These are phyloP conservation scores for Salarias fasciatus DNA, from an alignment of 2,797 vertebrate genomes.

Conservation along the genomic window DNA sequence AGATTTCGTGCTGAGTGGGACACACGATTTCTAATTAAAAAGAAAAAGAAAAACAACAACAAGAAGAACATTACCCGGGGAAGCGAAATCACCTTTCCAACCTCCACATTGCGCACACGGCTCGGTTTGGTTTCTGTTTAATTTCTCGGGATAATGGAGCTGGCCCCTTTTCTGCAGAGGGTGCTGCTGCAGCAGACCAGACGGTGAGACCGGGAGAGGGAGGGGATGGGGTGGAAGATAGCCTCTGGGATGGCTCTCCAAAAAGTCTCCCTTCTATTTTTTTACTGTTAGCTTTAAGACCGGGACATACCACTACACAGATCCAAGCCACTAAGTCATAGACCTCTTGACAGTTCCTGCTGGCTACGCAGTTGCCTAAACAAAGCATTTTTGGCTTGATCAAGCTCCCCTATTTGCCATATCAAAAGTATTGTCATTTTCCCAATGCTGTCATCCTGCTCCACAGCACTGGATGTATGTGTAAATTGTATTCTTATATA, in stretches of 20 bases:
- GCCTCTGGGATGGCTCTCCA: conserved; percentile 65
- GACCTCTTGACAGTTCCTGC: conserved; percentile 55
- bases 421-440: conserved; percentile 66
- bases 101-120: conserved; percentile 59
- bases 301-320: conserved; percentile 64
- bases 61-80: conserved; percentile 33
- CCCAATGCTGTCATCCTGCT: conserved; percentile 77
- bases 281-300: conserved; percentile 82
- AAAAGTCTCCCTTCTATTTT: conserved; percentile 79
- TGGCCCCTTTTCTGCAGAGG: conserved; percentile 56
- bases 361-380: conserved; percentile 70
- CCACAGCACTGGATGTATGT: conserved; percentile 76
- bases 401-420: conserved; percentile 70
- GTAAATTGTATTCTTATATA: conserved; percentile 73
- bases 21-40: conserved; percentile 43
- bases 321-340: conserved; percentile 63
- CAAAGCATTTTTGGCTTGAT: conserved; percentile 69
- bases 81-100: conserved; percentile 60
- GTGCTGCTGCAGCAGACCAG: conserved; percentile 72
- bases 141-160: conserved; percentile 60
- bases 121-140: conserved; percentile 65
- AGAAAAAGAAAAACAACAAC: too few species aligned
- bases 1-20: conserved; percentile 53
- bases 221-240: conserved; percentile 32
- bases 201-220: conserved; percentile 62